Conservation (phyloP, 2,888 invertebrate genomes). For the Drosophila subsilvestris region DNA sequence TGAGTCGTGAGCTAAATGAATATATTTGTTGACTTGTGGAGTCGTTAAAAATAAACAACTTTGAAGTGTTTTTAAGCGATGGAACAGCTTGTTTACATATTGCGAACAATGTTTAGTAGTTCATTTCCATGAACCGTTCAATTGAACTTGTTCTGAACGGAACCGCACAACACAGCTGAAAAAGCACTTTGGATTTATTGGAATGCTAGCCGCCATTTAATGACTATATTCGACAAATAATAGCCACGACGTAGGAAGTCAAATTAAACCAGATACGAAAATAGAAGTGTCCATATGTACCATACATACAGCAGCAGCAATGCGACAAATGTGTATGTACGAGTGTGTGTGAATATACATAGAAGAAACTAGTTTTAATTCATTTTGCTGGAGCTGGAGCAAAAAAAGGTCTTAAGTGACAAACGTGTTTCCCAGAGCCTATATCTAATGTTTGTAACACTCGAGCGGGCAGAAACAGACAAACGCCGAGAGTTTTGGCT, state of each 20-base stretch:
- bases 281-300: constrained; percentile 27
- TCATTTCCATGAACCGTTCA: background rate
- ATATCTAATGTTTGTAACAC: constrained; percentile 55
- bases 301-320: constrained; percentile 45
- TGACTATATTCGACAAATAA: constrained; percentile 46
- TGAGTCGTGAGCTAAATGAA: no score
- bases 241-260: constrained; percentile 62
- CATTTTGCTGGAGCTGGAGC: constrained; percentile 58
- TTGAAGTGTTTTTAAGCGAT: background rate
- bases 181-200: background rate
- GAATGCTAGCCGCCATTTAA: constrained; percentile 39
- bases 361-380: constrained; percentile 69
- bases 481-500: constrained; percentile 29
- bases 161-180: background rate
- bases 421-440: constrained; percentile 64
- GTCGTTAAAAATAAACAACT: background rate
- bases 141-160: background rate
- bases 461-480: constrained; percentile 14
- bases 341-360: constrained; percentile 37
- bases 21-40: background rate
- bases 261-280: constrained; percentile 42
- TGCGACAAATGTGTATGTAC: constrained; percentile 23
- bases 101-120: background rate
- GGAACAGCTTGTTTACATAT: background rate
- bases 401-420: constrained; percentile 74